These are phyloP conservation scores for Andrena bicolor DNA, from an alignment of 2,888 invertebrate species.

Conservation along the genomic window DNA sequence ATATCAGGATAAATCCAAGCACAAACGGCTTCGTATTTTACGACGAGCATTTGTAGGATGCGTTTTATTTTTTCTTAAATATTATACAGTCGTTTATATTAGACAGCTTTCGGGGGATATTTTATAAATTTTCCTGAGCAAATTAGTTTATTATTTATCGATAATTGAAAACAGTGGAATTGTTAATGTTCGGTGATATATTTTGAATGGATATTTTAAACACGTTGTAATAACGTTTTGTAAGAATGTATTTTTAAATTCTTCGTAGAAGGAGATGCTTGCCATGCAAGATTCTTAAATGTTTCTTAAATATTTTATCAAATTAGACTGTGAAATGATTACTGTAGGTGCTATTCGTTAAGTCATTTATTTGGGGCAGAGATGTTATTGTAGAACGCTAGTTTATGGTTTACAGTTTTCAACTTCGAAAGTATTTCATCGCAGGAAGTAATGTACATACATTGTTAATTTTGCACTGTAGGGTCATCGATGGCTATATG, in stretches of 20 bases:
- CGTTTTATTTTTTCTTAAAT: conserved; percentile 6
- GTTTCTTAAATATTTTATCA: background rate
- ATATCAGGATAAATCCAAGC: conserved; percentile 8
- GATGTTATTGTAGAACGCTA: background rate
- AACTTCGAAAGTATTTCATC: conserved; percentile 13
- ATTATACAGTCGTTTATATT: conserved; percentile 2
- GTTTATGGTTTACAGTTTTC: conserved; percentile 8
- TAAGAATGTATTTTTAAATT: background rate
- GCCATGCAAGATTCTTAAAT: background rate
- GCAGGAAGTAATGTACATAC: conserved; percentile 25
- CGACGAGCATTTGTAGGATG: conserved; percentile 27
- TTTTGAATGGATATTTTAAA: too few species aligned
- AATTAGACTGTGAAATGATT: background rate
- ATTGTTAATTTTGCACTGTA: conserved; percentile 48
- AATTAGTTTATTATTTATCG: conserved; percentile 18
- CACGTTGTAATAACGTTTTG: background rate
- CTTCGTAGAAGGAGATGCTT: background rate
- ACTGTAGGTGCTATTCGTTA: background rate
- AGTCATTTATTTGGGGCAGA: background rate
- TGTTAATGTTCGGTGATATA: background rate
- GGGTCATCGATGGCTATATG: conserved; percentile 32
- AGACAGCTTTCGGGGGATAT: background rate
- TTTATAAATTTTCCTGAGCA: background rate
- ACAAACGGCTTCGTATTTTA: conserved; percentile 42
- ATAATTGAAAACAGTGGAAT: background rate